These are phyloP conservation scores for Thecophora atra DNA, from an alignment of 2,888 invertebrate species.

Conservation along the genomic window DNA sequence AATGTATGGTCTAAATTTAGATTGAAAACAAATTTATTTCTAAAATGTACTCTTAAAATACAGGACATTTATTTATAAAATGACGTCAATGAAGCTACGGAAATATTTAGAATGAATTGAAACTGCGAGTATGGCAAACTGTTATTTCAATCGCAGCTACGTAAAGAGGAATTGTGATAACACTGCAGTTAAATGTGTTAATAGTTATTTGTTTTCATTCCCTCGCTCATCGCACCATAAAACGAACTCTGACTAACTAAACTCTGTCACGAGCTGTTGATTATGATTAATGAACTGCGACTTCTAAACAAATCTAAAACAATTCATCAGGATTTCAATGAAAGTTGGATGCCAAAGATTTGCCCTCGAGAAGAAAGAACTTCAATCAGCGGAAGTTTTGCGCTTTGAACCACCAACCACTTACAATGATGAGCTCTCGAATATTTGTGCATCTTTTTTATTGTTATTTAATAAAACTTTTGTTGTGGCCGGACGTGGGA, in stretches of 20 bases:
- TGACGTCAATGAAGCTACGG: too few species aligned
- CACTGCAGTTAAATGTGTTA: too few species aligned
- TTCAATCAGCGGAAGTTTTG: slow-evolving; percentile 21
- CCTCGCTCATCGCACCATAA: neutral
- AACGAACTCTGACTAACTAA: slow-evolving; percentile 4
- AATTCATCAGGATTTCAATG: slow-evolving; percentile 28
- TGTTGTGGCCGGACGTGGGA: neutral
- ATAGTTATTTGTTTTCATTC: too few species aligned
- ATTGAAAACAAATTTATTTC: too few species aligned
- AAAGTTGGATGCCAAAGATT: slow-evolving; percentile 8
- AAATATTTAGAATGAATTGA: too few species aligned
- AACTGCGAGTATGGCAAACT: too few species aligned
- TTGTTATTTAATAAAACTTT: slow-evolving; percentile 22
- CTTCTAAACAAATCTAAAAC: slow-evolving; percentile 32
- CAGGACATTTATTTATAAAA: too few species aligned
- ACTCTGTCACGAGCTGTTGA: slow-evolving; percentile 14
- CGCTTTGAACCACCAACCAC: neutral
- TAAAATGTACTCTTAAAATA: too few species aligned
- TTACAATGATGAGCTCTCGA: slow-evolving; percentile 21
- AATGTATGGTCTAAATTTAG: too few species aligned
- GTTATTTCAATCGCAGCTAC: too few species aligned
- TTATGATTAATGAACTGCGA: slow-evolving; percentile 32
- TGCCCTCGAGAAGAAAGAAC: neutral
- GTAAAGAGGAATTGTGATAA: too few species aligned
- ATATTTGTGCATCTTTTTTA: neutral